Percentiles rank a stretch among this genome's conserved stretches.
phyloP scores from a whole-genome alignment of 2,888 invertebrate genomes.

The Cabera pusaria region DNA sequence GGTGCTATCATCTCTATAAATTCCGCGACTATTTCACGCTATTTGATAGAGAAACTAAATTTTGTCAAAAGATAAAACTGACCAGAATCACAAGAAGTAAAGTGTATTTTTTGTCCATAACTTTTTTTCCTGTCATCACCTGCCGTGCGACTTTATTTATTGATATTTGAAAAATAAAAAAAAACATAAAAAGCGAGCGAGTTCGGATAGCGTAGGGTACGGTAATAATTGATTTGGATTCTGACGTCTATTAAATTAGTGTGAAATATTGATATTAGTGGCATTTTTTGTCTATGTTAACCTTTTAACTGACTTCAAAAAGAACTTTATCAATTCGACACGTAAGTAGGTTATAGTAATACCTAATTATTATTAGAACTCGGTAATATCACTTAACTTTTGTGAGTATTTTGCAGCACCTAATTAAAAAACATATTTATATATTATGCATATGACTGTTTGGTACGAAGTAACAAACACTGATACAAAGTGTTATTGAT shows the following conservation, averaged over 20 bases:
- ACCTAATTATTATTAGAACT: too few species aligned
- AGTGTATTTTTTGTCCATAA: constrained; percentile 59
- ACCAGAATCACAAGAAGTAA: constrained; percentile 77
- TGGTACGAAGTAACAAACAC: too few species aligned
- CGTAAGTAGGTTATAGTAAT: too few species aligned
- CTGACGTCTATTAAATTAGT: constrained; percentile 71
- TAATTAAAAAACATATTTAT: too few species aligned
- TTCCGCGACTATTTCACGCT: constrained; percentile 72
- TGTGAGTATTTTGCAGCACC: too few species aligned
- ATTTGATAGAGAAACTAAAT: constrained; percentile 61
- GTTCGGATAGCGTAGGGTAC: constrained; percentile 32
- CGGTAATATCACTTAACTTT: too few species aligned
- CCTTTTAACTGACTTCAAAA: too few species aligned
- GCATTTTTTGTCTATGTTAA: too few species aligned
- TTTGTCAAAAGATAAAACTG: constrained; percentile 75
- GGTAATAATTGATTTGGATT: constrained; percentile 73
- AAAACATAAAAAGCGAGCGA: constrained; percentile 21
- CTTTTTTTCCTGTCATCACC: constrained; percentile 63
- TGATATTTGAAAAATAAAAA: constrained; percentile 52
- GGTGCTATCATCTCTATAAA: constrained; percentile 47
- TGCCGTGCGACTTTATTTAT: constrained; percentile 72
- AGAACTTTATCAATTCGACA: too few species aligned
- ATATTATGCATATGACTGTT: too few species aligned
- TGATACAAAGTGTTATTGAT: too few species aligned
- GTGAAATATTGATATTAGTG: constrained; percentile 67